These are phyloP conservation scores for Tachysurus vachellii DNA, from an alignment of 2,113 vertebrate species.

Conservation along the genomic window DNA sequence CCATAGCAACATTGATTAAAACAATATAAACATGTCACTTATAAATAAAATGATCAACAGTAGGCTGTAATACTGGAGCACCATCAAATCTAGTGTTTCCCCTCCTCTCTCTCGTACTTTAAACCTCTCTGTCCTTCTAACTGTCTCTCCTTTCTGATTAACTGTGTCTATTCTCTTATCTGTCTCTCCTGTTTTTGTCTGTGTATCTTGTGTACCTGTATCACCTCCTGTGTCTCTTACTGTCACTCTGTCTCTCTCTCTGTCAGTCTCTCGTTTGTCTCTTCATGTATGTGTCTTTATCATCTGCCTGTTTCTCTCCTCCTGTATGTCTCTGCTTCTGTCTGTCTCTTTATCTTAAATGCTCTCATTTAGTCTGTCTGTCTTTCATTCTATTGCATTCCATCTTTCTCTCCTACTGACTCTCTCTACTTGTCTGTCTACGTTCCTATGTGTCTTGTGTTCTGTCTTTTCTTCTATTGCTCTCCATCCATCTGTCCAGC, in stretches of 20 bases:
- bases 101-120: neutral
- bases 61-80: neutral
- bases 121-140: neutral
- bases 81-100: neutral
- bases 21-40: neutral
- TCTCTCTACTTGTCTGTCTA: too few relatives aligned
- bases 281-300: neutral
- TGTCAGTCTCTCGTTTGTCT: neutral
- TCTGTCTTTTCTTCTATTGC: too few relatives aligned
- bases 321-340: neutral
- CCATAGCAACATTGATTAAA: neutral
- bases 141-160: neutral
- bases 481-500: too few relatives aligned
- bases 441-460: too few relatives aligned
- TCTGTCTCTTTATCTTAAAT: neutral
- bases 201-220: neutral
- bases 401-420: too few relatives aligned
- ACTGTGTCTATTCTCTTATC: neutral
- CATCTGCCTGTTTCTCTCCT: neutral
- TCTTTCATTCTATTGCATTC: too few relatives aligned
- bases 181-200: neutral
- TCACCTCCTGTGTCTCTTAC: constrained; percentile 15
- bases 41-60: neutral
- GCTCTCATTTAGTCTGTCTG: too few relatives aligned
- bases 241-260: constrained; percentile 11